Evolutionary conservation across 2,888 invertebrate species (phyloP).

Genomic region (Catocala fraxini): DNA sequence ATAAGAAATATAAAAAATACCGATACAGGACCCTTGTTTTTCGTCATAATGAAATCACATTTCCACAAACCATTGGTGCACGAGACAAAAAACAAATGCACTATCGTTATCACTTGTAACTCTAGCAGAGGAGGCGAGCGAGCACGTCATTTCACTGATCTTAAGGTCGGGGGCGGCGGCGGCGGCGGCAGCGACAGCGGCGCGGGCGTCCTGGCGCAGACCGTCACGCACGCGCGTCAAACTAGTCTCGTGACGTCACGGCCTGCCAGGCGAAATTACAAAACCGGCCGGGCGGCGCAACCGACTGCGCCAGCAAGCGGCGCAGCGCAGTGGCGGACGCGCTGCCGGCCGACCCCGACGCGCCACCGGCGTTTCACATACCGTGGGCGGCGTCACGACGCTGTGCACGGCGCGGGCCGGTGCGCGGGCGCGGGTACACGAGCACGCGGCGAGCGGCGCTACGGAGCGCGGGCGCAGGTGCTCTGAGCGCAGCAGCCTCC

Average conservation of each 20-base stretch:
- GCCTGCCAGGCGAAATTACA: constrained; percentile 84
- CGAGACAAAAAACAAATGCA: constrained; percentile 30
- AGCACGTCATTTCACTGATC: constrained; percentile 82
- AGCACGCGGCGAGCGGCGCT: constrained; percentile 87
- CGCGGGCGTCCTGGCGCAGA: constrained; percentile 80
- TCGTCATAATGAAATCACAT: constrained; percentile 15
- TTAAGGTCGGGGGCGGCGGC: constrained; percentile 82
- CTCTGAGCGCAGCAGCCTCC: constrained; percentile 90
- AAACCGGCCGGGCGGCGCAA: constrained; percentile 82
- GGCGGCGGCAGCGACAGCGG: constrained; percentile 61
- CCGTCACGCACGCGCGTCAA: constrained; percentile 84
- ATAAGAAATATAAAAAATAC: constrained; percentile 9
- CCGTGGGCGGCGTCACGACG: constrained; percentile 86
- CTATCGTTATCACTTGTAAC: constrained; percentile 51
- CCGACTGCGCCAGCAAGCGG: constrained; percentile 72
- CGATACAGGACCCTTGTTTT: constrained; percentile 19
- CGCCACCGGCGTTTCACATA: constrained; percentile 79
- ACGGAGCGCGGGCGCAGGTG: constrained; percentile 90
- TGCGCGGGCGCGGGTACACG: constrained; percentile 80
- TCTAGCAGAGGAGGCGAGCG: constrained; percentile 64
- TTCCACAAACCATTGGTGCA: constrained; percentile 30
- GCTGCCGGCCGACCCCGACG: constrained; percentile 86
- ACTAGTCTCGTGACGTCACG: constrained; percentile 86
- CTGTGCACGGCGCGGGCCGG: constrained; percentile 72
- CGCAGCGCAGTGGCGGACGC: constrained; percentile 83